Evolutionary conservation across 2,888 invertebrate species (phyloP).

Genomic region (Machimus atricapillus): DNA sequence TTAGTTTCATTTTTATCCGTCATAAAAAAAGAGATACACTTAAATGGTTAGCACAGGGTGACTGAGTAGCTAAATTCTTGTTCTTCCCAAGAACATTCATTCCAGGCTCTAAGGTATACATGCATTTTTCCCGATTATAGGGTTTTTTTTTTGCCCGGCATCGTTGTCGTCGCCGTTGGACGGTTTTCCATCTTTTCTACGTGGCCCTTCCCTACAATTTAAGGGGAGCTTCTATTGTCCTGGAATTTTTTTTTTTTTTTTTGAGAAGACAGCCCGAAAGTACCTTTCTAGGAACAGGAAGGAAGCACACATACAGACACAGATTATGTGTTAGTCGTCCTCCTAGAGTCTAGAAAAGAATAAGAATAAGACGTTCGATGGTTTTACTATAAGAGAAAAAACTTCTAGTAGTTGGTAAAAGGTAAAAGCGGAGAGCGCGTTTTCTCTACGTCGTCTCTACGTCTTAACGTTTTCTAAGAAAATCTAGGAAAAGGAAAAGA

Average conservation of each 20-base stretch:
- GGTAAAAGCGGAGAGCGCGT: background rate
- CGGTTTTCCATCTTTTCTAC: background rate
- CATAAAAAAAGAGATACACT: background rate
- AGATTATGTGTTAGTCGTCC: background rate
- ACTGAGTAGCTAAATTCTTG: background rate
- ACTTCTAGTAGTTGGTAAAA: background rate
- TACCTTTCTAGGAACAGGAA: background rate
- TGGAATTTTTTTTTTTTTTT: background rate
- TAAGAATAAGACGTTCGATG: background rate
- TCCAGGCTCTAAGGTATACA: background rate
- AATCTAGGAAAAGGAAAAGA: background rate
- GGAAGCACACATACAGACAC: background rate
- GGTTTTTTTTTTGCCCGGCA: background rate
- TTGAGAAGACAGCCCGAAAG: background rate
- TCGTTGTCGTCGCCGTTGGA: background rate
- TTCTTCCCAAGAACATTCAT: background rate
- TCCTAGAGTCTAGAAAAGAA: background rate
- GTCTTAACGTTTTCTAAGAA: too few species aligned
- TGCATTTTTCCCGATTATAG: background rate
- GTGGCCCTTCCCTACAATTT: background rate
- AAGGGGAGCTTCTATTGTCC: background rate
- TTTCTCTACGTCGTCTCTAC: too few species aligned
- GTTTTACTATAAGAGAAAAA: background rate
- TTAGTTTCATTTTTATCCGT: background rate
- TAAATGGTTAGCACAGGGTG: background rate